A percentile compares a stretch with the other conserved stretches of the same genome.
These are phyloP conservation scores for Geotrypetes seraphini DNA, from an alignment of 2,797 vertebrate genomes.

Conservation along the genomic window DNA sequence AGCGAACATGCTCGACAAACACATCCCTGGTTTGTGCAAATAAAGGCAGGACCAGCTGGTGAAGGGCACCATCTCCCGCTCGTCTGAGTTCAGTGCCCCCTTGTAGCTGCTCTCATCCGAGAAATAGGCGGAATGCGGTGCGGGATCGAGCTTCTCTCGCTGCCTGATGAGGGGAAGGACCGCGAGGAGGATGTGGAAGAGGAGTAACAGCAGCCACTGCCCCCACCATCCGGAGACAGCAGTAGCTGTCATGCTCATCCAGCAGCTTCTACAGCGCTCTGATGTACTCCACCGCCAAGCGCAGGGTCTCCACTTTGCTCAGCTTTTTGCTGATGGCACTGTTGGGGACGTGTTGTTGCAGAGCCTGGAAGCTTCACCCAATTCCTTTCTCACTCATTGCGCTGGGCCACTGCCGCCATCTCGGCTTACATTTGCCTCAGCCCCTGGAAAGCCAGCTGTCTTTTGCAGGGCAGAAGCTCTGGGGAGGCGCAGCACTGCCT, in stretches of 20 bases:
- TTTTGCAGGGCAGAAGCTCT: conserved; percentile 80
- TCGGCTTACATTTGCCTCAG: conserved; percentile 59
- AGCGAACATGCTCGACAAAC: too few species aligned
- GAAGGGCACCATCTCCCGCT: conserved; percentile 82
- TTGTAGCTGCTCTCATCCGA: conserved; percentile 82
- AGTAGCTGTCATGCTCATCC: conserved; percentile 71
- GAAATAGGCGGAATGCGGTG: conserved; percentile 76
- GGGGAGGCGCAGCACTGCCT: conserved; percentile 32
- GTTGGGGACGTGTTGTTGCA: conserved; percentile 86
- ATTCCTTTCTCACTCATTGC: conserved; percentile 88
- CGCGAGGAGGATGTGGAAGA: conserved; percentile 63
- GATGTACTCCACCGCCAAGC: conserved; percentile 93
- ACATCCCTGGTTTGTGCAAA: too few species aligned
- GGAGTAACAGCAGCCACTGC: conserved; percentile 57
- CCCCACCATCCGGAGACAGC: conserved; percentile 48
- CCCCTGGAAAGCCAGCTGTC: conserved; percentile 67
- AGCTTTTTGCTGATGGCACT: conserved; percentile 90
- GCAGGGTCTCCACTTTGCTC: conserved; percentile 94
- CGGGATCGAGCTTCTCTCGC: conserved; percentile 59
- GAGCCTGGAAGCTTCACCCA: conserved; percentile 87
- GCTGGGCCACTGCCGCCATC: conserved; percentile 79
- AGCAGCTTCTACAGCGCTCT: conserved; percentile 82
- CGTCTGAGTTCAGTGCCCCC: conserved; percentile 78
- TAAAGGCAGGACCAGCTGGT: conserved; percentile 87
- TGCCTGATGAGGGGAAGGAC: conserved; percentile 44